Evolutionary conservation across 1,140 invertebrate species (phyloP), one percentile per base, ranked within the genome.

Genomic region (Adoxophyes honmai): DNA sequence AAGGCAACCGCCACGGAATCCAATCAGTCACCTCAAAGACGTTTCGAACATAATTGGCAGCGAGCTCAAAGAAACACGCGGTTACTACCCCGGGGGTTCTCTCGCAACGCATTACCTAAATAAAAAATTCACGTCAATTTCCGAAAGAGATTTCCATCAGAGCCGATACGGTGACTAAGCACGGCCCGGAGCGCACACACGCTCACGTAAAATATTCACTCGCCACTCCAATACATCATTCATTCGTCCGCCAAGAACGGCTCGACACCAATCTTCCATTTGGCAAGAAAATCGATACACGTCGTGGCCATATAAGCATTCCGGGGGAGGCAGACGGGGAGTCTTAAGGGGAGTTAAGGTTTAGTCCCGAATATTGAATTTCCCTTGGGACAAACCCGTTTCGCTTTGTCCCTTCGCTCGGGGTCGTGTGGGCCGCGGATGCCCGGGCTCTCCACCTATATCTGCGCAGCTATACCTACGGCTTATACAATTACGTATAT

Each of bases 331-430:
- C 70, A 83, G 81, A 81, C 79, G 77, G 85, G 85, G 82, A 75
- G 79, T 78, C 80, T 85, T 83, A 80, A 79, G 75, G 85, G 86
- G 83, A 81, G 86, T 81, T 86, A 86, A 86, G 86, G 81, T 88
- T 88, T 88, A 88, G 86, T 86, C 85, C 85, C 85, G 85, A 88
- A 88, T 88, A 88, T 88, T 88, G 86, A 88, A 88, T 88, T 88
- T 88, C 86, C 86, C 86, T 80, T 83, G 83, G 86, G 86, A 86
- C 83, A 88, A 88, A 88, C 86, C 83, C 83, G 86, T 86, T 88
- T 88, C 83, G 75, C 83, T 83, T 88, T 86, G 83, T 86, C 86
- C 86, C 82, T 88, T 85, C 69, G 75, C 68, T 74, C 76, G 77
- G 80, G 81, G 83, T 82, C 81, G 80, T 79, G 73, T 82, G 75